Percentiles rank a stretch among this genome's conserved stretches.
These are phyloP conservation scores for Triops longicaudatus DNA, from an alignment of 1,140 invertebrate species.

Conservation along the genomic window DNA sequence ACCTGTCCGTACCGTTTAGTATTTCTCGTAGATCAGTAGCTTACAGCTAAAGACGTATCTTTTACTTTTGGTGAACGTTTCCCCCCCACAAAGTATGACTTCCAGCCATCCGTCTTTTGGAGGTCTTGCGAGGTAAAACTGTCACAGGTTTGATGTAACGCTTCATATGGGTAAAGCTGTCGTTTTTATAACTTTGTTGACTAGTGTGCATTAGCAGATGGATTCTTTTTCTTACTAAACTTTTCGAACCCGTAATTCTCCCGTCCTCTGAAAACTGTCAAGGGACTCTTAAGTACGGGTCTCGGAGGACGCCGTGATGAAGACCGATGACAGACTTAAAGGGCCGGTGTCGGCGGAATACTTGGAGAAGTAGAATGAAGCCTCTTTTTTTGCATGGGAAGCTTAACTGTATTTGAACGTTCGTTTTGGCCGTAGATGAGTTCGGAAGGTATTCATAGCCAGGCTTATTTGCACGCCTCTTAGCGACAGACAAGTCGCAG, in stretches of 20 bases:
- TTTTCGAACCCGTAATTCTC: neutral
- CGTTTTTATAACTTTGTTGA: conserved; percentile 8
- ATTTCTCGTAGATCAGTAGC: neutral
- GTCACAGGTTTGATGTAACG: neutral
- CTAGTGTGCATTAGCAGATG: neutral
- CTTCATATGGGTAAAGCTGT: neutral
- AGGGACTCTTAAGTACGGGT: conserved; percentile 3
- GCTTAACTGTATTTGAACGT: neutral
- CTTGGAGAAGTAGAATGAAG: neutral
- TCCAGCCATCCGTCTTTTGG: neutral
- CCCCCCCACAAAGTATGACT: neutral
- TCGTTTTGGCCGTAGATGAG: neutral
- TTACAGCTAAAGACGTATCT: neutral
- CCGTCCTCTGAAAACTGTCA: neutral
- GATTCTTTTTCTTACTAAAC: neutral
- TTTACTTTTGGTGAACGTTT: neutral
- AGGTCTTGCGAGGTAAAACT: conserved; percentile 3
- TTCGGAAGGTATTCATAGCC: neutral
- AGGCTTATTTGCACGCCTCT: neutral
- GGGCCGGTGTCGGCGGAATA: neutral
- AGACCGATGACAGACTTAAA: conserved; percentile 8
- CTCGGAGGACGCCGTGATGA: neutral
- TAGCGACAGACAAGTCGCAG: neutral
- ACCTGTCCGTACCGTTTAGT: no score
- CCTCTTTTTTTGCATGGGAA: neutral